phyloP scores from a whole-genome alignment of 2,888 invertebrate genomes.

The Agonopterix alstromeriana region DNA sequence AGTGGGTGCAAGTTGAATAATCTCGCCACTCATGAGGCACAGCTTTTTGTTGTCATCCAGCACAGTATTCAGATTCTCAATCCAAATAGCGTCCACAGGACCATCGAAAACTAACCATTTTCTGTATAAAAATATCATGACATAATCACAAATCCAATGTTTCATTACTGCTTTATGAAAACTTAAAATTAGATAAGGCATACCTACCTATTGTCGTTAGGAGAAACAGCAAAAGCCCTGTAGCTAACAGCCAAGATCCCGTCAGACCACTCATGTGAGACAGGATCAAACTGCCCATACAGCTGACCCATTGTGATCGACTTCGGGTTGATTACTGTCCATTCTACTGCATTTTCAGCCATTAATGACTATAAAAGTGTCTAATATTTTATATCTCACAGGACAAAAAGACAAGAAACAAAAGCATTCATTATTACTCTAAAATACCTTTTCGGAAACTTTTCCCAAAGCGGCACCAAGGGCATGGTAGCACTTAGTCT shows the following conservation, averaged over 20 bases:
- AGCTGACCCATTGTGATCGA: constrained; percentile 96
- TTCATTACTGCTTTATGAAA: too few relatives aligned
- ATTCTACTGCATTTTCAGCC: constrained; percentile 86
- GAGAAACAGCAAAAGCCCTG: constrained; percentile 85
- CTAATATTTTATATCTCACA: too few relatives aligned
- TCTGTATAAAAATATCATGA: constrained; percentile 45
- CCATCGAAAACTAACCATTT: constrained; percentile 98
- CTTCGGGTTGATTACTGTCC: constrained; percentile 93
- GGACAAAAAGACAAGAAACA: too few relatives aligned
- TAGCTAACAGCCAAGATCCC: constrained; percentile 91
- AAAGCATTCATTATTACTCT: too few relatives aligned
- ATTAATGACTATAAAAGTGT: constrained; percentile 77
- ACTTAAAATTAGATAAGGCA: too few relatives aligned
- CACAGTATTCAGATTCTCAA: constrained; percentile 97
- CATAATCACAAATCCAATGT: too few relatives aligned
- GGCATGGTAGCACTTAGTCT: constrained; percentile 89
- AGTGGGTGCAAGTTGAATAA: constrained; percentile 92
- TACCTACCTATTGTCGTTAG: constrained; percentile 80
- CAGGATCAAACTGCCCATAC: constrained; percentile 95
- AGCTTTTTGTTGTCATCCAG: constrained; percentile 97
- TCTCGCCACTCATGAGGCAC: constrained; percentile 98
- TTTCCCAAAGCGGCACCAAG: constrained; percentile 88
- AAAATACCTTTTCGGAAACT: constrained; percentile 81
- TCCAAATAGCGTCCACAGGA: constrained; percentile 97
- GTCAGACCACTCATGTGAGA: constrained; percentile 96